Evolutionary conservation across 1,140 invertebrate genomes (phyloP).

Genomic region (Drosophila parabipectinata): DNA sequence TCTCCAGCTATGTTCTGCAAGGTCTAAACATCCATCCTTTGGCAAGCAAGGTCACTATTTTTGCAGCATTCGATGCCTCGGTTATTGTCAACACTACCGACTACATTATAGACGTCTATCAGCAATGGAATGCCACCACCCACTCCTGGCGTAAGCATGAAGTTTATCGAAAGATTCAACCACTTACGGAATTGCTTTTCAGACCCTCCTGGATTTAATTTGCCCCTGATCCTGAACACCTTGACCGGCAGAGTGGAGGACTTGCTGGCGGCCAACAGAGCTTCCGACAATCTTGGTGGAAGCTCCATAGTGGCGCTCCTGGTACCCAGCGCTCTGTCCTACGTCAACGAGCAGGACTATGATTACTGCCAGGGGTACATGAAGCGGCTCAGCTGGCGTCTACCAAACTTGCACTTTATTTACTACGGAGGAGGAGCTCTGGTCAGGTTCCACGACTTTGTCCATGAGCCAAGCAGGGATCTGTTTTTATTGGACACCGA

Average conservation of each 20-base stretch:
- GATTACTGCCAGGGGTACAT: constrained; percentile 84
- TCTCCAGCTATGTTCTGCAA: constrained; percentile 86
- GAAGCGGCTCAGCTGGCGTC: constrained; percentile 82
- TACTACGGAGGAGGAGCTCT: constrained; percentile 84
- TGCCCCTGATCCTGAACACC: constrained; percentile 84
- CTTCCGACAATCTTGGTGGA: constrained; percentile 83
- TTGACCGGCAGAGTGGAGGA: constrained; percentile 75
- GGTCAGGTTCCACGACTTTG: constrained; percentile 85
- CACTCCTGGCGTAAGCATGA: constrained; percentile 85
- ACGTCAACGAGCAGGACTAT: constrained; percentile 83
- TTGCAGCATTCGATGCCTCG: constrained; percentile 87
- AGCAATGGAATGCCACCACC: constrained; percentile 85
- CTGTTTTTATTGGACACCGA: constrained; percentile 68
- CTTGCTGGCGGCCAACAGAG: constrained; percentile 84
- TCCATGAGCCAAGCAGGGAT: constrained; percentile 82
- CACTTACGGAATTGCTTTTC: background rate
- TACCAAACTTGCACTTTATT: constrained; percentile 85
- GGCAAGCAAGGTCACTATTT: constrained; percentile 88
- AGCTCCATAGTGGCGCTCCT: constrained; percentile 85
- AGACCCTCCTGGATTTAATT: constrained; percentile 85
- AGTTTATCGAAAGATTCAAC: background rate
- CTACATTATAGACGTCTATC: constrained; percentile 85
- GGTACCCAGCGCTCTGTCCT: constrained; percentile 83
- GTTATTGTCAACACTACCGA: constrained; percentile 86
- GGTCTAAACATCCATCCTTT: constrained; percentile 88